phyloP scores from a whole-genome alignment of 2,113 vertebrate genomes.

The Desmodus rotundus region DNA sequence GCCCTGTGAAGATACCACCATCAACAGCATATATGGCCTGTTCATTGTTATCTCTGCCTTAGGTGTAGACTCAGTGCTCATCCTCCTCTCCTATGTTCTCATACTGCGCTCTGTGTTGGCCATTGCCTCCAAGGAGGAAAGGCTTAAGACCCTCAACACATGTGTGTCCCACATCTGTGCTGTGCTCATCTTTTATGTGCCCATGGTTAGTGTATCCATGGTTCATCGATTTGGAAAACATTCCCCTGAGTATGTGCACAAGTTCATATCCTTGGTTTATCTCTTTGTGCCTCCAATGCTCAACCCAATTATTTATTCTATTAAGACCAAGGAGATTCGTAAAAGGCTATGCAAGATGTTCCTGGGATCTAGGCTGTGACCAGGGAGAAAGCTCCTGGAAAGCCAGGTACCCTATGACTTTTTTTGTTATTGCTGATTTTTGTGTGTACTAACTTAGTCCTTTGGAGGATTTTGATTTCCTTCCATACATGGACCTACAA shows the following conservation, averaged over 20 bases:
- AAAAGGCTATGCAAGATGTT: conserved; percentile 42
- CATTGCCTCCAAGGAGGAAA: conserved; percentile 53
- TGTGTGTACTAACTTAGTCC: neutral
- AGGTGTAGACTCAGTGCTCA: conserved; percentile 57
- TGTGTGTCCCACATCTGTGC: conserved; percentile 69
- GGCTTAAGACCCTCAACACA: conserved; percentile 59
- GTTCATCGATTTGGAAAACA: conserved; percentile 40
- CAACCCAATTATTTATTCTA: conserved; percentile 72
- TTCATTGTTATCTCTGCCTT: conserved; percentile 56
- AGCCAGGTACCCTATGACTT: neutral
- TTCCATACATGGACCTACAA: neutral
- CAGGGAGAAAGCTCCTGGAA: neutral
- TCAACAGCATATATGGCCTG: conserved; percentile 64
- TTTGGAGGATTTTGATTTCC: neutral
- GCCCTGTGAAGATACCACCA: conserved; percentile 58
- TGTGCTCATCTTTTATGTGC: conserved; percentile 65
- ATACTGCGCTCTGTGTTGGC: conserved; percentile 50
- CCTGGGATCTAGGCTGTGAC: neutral
- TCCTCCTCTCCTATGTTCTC: conserved; percentile 53
- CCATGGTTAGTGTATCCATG: conserved; percentile 68
- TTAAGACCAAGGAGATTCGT: conserved; percentile 70
- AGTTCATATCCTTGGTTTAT: conserved; percentile 47
- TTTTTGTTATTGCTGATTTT: neutral
- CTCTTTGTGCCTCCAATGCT: conserved; percentile 64
- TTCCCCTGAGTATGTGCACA: conserved; percentile 41